Percentiles rank a stretch among this genome's conserved stretches.
phyloP scores from a whole-genome alignment of 2,113 vertebrate species.

The Dromas ardeola region DNA sequence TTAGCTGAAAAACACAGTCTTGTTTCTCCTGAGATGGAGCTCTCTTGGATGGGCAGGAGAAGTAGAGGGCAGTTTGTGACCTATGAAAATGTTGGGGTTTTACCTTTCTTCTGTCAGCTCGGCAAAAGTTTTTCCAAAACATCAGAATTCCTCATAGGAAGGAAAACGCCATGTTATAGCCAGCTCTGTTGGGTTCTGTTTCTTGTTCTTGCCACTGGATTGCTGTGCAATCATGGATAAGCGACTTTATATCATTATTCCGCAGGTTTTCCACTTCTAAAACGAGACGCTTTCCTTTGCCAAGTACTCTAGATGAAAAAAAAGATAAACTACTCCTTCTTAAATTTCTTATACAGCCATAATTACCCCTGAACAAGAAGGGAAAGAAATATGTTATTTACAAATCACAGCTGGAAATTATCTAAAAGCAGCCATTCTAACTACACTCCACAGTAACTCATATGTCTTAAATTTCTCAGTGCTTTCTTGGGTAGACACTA shows the following conservation, averaged over 20 bases:
- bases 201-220: background rate
- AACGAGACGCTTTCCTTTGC: background rate
- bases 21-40: background rate
- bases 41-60: background rate
- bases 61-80: background rate
- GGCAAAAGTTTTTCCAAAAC: background rate
- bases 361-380: constrained; percentile 11
- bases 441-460: background rate
- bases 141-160: background rate
- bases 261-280: background rate
- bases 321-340: background rate
- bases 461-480: background rate
- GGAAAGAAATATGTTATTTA: constrained; percentile 26
- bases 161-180: background rate
- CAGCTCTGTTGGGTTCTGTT: background rate
- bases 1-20: background rate
- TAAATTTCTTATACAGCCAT: background rate
- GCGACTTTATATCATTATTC: background rate
- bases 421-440: background rate
- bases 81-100: background rate
- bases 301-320: background rate
- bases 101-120: background rate
- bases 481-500: background rate
- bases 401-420: constrained; percentile 49
- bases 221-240: background rate